These are phyloP conservation scores for Anguilla pacifica DNA, from an alignment of 2,797 vertebrate species.

Conservation along the genomic window DNA sequence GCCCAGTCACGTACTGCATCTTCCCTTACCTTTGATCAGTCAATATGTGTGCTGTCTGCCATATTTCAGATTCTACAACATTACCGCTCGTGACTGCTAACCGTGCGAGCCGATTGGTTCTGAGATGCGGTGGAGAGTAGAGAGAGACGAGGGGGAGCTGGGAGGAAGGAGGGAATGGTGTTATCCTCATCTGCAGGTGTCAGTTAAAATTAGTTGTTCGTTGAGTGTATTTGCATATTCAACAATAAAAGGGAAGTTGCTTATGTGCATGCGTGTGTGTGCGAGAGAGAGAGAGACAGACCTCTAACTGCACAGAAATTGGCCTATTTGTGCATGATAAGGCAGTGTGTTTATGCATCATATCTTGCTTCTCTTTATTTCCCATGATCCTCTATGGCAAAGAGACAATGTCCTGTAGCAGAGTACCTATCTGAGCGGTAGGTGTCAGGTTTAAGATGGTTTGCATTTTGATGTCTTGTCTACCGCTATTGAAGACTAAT, in stretches of 20 bases:
- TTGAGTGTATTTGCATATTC: constrained; percentile 80
- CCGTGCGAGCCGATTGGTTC: constrained; percentile 13
- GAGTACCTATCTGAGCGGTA: background rate
- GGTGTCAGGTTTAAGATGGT: background rate
- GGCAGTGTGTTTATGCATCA: background rate
- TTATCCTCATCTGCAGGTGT: constrained; percentile 76
- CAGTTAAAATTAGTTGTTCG: constrained; percentile 82
- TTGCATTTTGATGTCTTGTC: background rate
- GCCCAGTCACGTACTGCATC: background rate
- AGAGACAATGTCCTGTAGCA: background rate
- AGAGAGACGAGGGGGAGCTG: constrained; percentile 31
- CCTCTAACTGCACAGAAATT: background rate
- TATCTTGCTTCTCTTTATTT: background rate
- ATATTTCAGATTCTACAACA: background rate
- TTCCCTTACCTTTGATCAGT: background rate
- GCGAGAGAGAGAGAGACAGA: background rate
- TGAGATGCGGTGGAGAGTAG: constrained; percentile 32
- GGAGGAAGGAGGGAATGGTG: constrained; percentile 42
- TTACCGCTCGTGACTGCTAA: background rate
- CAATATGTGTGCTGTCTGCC: background rate
- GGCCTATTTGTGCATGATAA: background rate
- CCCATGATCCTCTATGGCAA: background rate
- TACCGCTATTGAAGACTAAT: background rate
- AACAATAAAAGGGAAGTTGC: constrained; percentile 78
- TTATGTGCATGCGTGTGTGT: constrained; percentile 38